Evolutionary conservation across 2,888 invertebrate genomes (phyloP), one percentile per base, ranked within the genome.

Genomic region (Zeuzera pyrina): DNA sequence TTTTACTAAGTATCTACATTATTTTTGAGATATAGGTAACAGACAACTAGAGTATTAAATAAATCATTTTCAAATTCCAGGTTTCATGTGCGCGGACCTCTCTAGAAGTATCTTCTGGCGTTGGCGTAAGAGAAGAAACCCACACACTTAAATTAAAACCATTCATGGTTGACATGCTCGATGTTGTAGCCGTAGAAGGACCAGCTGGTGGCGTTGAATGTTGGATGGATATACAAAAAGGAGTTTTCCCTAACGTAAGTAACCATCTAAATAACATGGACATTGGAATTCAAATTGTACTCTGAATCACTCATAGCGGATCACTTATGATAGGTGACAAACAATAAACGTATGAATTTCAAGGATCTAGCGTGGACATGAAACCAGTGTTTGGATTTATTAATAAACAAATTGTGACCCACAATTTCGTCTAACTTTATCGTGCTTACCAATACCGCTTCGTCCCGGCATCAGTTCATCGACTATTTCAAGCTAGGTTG

Each of bases 211-310:
- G 87, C 1, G 85, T 91, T 0, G 88, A 91, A 47, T 90, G 90
- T 65, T 91, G 91, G 90, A 91, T 91, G 91, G 91, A 91, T 44
- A 89, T 91, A 37, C 89, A 89, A 48, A 84, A 84, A 43, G 91
- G 91, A 52, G 77, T 85, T 42, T 91, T 87, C 60, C 91, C 91
- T 14, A 87, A 89, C 46, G 89, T 89, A 57, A 78, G 76, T 59
- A 8, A 10, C 29, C 5, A n/a, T 23, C 4, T 10, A 8, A 23
- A 8, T n/a, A 23, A 7, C n/a, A 23, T n/a, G 5, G 10, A 8
- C 8, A 6, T 19, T 6, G 5, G 5, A 19, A 19, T 19, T 5
- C 5, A 19, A 19, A 6, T 19, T 19, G 5, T 19, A 19, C 21
- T 21, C 7, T n/a, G 3, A 21, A 21, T 21, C 3, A 21, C 2